Evolutionary conservation across 64 coral and sea anemone genomes (phyloP).

Genomic region (Pachyseris speciosa): DNA sequence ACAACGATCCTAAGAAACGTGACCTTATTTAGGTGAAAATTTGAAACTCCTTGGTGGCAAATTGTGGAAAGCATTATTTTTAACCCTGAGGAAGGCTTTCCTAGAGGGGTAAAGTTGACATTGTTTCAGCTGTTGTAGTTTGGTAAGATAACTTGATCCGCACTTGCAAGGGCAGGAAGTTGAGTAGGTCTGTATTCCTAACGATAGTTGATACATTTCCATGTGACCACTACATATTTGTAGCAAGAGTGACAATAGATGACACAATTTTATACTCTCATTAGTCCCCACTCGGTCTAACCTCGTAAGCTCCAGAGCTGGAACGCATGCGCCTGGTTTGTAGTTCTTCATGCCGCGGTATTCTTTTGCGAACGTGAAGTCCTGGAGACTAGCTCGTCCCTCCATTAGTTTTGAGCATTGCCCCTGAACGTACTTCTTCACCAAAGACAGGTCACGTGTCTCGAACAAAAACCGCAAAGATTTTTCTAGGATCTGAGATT

Average conservation of each 20-base stretch:
- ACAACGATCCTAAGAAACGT: too few relatives aligned
- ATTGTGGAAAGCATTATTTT: too few relatives aligned
- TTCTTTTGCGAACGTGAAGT: conserved; percentile 96
- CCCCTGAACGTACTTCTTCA: conserved; percentile 87
- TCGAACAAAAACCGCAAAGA: conserved; percentile 87
- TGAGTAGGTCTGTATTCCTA: too few relatives aligned
- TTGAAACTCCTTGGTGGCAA: too few relatives aligned
- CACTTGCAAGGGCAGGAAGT: too few relatives aligned
- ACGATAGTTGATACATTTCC: too few relatives aligned
- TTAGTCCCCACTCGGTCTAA: background rate
- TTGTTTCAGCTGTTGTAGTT: too few relatives aligned
- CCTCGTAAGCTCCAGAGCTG: conserved; percentile 88
- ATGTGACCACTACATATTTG: too few relatives aligned
- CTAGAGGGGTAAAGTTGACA: too few relatives aligned
- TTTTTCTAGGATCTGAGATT: conserved; percentile 82
- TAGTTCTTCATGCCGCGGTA: conserved; percentile 90
- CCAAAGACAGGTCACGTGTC: conserved; percentile 76
- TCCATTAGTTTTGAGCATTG: conserved; percentile 91
- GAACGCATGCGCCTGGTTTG: conserved; percentile 92
- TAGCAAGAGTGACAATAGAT: background rate
- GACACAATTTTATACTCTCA: background rate
- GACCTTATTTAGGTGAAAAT: too few relatives aligned
- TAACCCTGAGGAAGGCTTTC: too few relatives aligned
- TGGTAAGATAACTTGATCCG: too few relatives aligned
- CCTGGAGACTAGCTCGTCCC: conserved; percentile 76